Conservation (phyloP, 2,888 invertebrate species). For the Atethmia centrago region DNA sequence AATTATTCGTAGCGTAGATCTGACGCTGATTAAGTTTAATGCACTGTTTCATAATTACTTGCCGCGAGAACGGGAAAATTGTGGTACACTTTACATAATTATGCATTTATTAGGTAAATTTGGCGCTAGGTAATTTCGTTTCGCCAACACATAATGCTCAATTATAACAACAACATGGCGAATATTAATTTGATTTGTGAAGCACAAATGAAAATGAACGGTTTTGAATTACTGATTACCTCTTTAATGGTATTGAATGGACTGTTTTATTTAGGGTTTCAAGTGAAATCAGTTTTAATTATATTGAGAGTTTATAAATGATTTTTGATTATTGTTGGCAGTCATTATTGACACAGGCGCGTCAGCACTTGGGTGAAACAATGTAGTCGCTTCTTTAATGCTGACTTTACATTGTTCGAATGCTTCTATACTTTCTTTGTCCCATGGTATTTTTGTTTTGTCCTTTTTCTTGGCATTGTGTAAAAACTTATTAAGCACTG, state of each 20-base stretch:
- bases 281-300: neutral
- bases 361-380: too few relatives aligned
- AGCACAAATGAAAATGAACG: slow-evolving; percentile 36
- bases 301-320: neutral
- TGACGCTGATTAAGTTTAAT: slow-evolving; percentile 47
- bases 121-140: slow-evolving; percentile 49
- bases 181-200: slow-evolving; percentile 52
- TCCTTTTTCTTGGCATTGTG: too few relatives aligned
- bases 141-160: slow-evolving; percentile 45
- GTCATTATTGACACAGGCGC: too few relatives aligned
- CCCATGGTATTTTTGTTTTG: too few relatives aligned
- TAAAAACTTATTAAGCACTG: too few relatives aligned
- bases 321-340: slow-evolving; percentile 7
- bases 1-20: slow-evolving; percentile 35
- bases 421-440: too few relatives aligned
- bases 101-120: slow-evolving; percentile 59
- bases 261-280: slow-evolving; percentile 3
- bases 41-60: slow-evolving; percentile 50
- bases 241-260: slow-evolving; percentile 35
- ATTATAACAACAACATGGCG: slow-evolving; percentile 53
- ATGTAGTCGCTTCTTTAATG: too few relatives aligned
- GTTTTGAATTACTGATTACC: slow-evolving; percentile 29
- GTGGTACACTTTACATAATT: slow-evolving; percentile 50
- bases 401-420: too few relatives aligned
- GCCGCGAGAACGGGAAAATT: slow-evolving; percentile 33